These are phyloP conservation scores for Drosophila parvula DNA, from an alignment of 1,140 invertebrate species.

Conservation along the genomic window DNA sequence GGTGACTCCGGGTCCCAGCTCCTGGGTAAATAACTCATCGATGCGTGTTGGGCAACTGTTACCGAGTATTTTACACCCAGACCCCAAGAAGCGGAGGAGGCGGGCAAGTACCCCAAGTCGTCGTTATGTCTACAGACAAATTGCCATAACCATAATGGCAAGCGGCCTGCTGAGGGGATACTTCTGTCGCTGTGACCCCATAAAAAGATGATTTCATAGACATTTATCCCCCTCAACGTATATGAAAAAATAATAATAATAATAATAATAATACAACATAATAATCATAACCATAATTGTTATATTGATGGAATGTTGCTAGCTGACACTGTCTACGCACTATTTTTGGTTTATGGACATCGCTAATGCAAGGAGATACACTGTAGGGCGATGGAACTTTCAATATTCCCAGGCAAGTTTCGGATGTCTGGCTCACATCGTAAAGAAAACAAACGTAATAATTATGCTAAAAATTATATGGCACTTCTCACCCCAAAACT, in stretches of 20 bases:
- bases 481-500: constrained; percentile 74
- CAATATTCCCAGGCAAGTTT: constrained; percentile 33
- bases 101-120: constrained; percentile 34
- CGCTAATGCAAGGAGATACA: background rate
- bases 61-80: constrained; percentile 70
- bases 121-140: constrained; percentile 80
- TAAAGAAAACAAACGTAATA: constrained; percentile 80
- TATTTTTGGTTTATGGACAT: constrained; percentile 52
- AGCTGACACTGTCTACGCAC: constrained; percentile 37
- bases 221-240: constrained; percentile 60
- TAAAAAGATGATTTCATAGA: constrained; percentile 82
- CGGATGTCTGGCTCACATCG: constrained; percentile 57
- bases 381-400: constrained; percentile 32
- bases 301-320: constrained; percentile 71
- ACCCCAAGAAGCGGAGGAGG: constrained; percentile 21
- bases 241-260: constrained; percentile 75
- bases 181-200: constrained; percentile 52
- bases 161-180: constrained; percentile 31
- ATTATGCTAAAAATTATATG: constrained; percentile 83
- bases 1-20: background rate
- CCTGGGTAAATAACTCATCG: constrained; percentile 73
- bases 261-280: constrained; percentile 70
- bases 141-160: constrained; percentile 81
- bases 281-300: constrained; percentile 81
- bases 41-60: constrained; percentile 78